These are phyloP conservation scores for Dipodomys ordii DNA, from an alignment of 2,113 vertebrate species.

Conservation along the genomic window DNA sequence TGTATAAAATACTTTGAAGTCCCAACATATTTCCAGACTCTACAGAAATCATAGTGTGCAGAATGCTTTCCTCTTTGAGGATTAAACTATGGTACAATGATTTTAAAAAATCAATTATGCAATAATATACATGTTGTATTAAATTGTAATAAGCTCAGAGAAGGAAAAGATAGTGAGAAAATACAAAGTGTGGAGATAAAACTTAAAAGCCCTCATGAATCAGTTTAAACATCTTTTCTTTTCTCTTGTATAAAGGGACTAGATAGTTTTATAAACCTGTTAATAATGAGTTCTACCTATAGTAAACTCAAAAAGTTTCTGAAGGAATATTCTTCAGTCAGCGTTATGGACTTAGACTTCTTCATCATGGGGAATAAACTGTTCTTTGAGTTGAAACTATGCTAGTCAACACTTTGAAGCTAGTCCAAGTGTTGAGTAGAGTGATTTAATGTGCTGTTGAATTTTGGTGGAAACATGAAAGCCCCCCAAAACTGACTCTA, in stretches of 20 bases:
- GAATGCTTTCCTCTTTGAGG: not conserved
- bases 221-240: too few relatives aligned
- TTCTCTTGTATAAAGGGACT: too few relatives aligned
- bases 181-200: not conserved
- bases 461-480: conserved; percentile 3
- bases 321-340: too few relatives aligned
- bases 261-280: too few relatives aligned
- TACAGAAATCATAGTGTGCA: not conserved
- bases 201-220: too few relatives aligned
- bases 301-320: too few relatives aligned
- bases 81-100: not conserved
- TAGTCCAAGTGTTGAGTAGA: not conserved
- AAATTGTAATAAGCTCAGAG: not conserved
- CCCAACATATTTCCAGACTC: too few relatives aligned
- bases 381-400: too few relatives aligned
- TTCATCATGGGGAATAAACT: too few relatives aligned
- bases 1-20: not conserved
- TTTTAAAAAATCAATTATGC: not conserved
- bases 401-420: not conserved
- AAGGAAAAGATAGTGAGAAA: not conserved
- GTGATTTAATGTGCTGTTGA: not conserved
- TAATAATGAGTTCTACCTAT: too few relatives aligned
- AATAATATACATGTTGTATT: not conserved
- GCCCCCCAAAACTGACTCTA: not conserved
- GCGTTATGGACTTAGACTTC: too few relatives aligned